phyloP scores from a whole-genome alignment of 2,797 vertebrate species.

The Scomberomorus guttatus region DNA sequence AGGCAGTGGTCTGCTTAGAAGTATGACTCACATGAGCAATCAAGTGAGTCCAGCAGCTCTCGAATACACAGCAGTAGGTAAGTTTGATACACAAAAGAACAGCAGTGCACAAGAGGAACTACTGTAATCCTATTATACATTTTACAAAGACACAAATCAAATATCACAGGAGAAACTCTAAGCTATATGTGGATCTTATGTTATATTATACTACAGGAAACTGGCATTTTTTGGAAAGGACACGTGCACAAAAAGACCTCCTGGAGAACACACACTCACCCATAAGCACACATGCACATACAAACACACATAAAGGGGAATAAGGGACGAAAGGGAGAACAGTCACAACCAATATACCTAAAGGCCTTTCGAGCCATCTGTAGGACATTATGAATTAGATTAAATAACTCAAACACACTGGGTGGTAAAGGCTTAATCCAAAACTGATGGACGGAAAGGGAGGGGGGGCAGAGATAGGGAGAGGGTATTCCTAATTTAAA shows the following conservation, averaged over 20 bases:
- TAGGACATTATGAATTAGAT: constrained; percentile 60
- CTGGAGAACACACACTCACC: constrained; percentile 5
- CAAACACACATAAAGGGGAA: constrained; percentile 8
- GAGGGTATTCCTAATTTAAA: constrained; percentile 57
- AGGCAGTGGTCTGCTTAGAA: constrained; percentile 19
- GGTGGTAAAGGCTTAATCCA: constrained; percentile 64
- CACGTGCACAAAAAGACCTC: constrained; percentile 10
- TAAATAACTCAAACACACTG: constrained; percentile 51
- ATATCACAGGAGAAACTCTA: constrained; percentile 10
- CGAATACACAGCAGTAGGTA: constrained; percentile 39
- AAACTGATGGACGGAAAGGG: constrained; percentile 55
- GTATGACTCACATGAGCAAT: constrained; percentile 28
- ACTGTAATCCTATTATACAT: constrained; percentile 51
- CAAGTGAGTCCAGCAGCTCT: constrained; percentile 38
- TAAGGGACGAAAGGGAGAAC: background rate
- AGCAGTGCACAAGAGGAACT: constrained; percentile 21
- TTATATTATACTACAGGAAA: background rate
- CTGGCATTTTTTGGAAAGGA: background rate
- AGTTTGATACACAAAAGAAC: constrained; percentile 35
- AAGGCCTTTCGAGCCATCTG: constrained; percentile 62
- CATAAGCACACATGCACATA: constrained; percentile 17
- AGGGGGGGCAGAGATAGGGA: constrained; percentile 10
- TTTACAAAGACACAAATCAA: constrained; percentile 25
- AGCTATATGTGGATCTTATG: background rate
- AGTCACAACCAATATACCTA: constrained; percentile 49